Evolutionary conservation across 2,113 vertebrate species (phyloP).

Genomic region (Numida meleagris): DNA sequence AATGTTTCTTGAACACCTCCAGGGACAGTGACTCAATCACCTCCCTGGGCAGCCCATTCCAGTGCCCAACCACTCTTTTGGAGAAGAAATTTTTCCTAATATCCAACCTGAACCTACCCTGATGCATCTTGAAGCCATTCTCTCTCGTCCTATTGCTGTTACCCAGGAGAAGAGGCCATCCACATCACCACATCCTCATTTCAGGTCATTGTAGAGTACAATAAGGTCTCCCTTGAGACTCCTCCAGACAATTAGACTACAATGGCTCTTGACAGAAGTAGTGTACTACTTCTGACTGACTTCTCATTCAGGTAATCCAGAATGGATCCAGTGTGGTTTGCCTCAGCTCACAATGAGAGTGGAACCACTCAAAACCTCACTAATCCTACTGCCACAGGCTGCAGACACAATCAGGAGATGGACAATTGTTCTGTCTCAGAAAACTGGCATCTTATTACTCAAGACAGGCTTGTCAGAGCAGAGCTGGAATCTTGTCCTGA

Average conservation of each 20-base stretch:
- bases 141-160: no score
- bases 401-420: slow-evolving; percentile 12
- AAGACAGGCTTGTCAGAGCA: slow-evolving; percentile 17
- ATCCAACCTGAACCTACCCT: no score
- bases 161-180: no score
- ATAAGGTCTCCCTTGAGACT: no score
- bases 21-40: no score
- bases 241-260: not conserved
- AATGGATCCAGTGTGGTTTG: not conserved
- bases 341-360: not conserved
- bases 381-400: not conserved
- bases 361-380: not conserved
- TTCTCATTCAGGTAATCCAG: not conserved
- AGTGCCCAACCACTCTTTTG: no score
- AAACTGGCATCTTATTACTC: slow-evolving; percentile 23
- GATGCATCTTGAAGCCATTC: no score
- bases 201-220: no score
- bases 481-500: not conserved
- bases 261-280: not conserved
- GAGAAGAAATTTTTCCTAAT: no score
- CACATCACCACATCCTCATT: no score
- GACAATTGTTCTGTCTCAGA: slow-evolving; percentile 47
- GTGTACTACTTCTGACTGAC: not conserved
- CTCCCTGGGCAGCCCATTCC: no score
- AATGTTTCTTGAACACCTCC: no score